Evolutionary conservation across 2,888 invertebrate species (phyloP).

Genomic region (Phasia obesa): DNA sequence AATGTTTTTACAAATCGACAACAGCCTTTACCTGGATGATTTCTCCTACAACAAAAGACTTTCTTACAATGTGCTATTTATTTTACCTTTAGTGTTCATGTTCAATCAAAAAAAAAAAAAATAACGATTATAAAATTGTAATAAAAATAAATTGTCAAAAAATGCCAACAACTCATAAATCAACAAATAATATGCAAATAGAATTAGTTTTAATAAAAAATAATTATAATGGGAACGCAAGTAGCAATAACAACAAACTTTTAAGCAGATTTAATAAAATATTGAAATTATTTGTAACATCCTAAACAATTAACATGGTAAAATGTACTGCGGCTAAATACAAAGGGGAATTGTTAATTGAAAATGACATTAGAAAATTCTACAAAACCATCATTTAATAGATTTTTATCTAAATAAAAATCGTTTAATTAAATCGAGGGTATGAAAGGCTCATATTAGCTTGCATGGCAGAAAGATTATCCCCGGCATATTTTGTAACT

Average conservation of each 20-base stretch:
- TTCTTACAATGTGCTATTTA: not conserved
- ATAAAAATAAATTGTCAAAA: slow-evolving; percentile 71
- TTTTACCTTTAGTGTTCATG: not conserved
- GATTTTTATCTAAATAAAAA: no score
- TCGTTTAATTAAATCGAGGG: no score
- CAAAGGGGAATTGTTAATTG: slow-evolving; percentile 22
- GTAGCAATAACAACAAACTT: slow-evolving; percentile 36
- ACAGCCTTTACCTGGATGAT: no score
- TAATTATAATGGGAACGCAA: slow-evolving; percentile 45
- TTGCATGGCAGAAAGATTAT: no score
- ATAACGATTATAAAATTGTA: slow-evolving; percentile 68
- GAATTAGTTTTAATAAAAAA: slow-evolving; percentile 69
- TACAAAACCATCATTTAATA: no score
- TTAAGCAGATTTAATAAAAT: slow-evolving; percentile 35
- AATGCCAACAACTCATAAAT: slow-evolving; percentile 69
- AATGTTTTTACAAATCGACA: no score
- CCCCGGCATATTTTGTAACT: no score
- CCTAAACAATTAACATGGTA: slow-evolving; percentile 40
- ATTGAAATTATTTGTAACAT: slow-evolving; percentile 46
- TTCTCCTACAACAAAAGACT: no score
- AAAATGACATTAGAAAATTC: slow-evolving; percentile 12
- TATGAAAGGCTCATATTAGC: no score
- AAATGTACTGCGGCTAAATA: not conserved
- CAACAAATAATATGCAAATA: slow-evolving; percentile 71
- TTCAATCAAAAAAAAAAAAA: slow-evolving; percentile 21